These are phyloP conservation scores for Amblyjoppa fuscipennis DNA, from an alignment of 2,888 invertebrate species.

Conservation along the genomic window DNA sequence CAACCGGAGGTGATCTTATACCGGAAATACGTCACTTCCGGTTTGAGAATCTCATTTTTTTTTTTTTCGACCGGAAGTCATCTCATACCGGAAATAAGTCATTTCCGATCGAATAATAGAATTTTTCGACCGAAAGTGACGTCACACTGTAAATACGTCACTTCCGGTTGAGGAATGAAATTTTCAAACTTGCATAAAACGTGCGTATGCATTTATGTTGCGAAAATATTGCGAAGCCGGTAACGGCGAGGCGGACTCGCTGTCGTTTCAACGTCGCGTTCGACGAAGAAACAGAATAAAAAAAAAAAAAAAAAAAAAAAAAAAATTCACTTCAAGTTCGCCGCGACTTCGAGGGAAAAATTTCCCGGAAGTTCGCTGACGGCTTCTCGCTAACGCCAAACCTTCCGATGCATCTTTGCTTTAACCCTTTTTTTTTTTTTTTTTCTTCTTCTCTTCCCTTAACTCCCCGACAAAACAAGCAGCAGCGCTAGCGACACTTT, in stretches of 20 bases:
- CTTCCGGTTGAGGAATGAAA: no score
- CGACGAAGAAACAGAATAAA: background rate
- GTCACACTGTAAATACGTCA: no score
- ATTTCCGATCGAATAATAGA: no score
- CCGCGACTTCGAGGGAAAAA: background rate
- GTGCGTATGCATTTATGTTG: background rate
- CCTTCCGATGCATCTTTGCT: background rate
- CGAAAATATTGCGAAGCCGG: background rate
- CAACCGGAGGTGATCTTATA: no score
- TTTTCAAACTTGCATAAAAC: no score
- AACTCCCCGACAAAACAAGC: constrained; percentile 6
- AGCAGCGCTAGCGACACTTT: constrained; percentile 6
- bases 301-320: background rate
- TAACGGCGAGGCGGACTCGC: constrained; percentile 20
- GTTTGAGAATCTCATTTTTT: no score
- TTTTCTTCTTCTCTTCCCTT: no score
- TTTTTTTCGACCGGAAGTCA: no score
- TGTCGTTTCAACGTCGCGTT: constrained; percentile 23
- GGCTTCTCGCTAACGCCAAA: constrained; percentile 14
- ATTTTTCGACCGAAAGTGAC: no score
- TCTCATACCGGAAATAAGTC: no score
- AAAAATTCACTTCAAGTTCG: background rate
- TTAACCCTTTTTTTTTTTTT: background rate
- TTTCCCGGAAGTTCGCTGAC: background rate
- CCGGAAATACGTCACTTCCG: no score